Evolutionary conservation across 2,888 invertebrate genomes (phyloP), one percentile per base, ranked within the genome.

Genomic region (Cloeon dipterum): DNA sequence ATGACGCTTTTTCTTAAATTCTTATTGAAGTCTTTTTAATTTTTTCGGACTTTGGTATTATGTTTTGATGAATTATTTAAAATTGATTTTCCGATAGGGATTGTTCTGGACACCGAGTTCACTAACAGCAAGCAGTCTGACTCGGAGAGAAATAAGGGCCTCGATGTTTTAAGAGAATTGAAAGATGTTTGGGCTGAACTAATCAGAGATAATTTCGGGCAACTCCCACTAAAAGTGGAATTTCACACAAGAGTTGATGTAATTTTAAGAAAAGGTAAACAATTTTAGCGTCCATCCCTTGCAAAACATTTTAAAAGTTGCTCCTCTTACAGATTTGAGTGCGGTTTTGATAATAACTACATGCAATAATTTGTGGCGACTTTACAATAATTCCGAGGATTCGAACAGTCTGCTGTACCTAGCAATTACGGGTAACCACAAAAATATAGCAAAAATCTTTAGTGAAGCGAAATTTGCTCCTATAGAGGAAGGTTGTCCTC

Each of bases 311-410:
- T n/a, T n/a, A n/a, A n/a, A n/a, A n/a, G n/a, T n/a, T n/a, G n/a
- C n/a, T n/a, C n/a, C n/a, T 8, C 20, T 39, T 41, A 39, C 42
- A 79, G 81, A 76, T 53, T 72, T 73, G 45, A 59, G 74, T 34
- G 74, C 74, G 20, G 67, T 81, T 36, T 63, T 82, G 41, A 74
- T 75, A 29, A 59, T 81, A 34, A 70, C 75, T n/a, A 70, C 74
- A 3, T 83, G 83, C 51, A 51, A 63, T 39, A 70, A 70, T 41
- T 78, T 79, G 1, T 82, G 82, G 82, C 61, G 62, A 5, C 57
- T 82, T 36, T 76, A 68, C 51, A 61, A 65, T 37, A 55, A 63
- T 2, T 65, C 72, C 0, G 62, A 67, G 47, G 64, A 65, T 41
- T 70, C 74, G 46, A 65, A 70, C 7, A 29, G 29, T 39, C 57